Base-by-base conservation (phyloP, 2,113 vertebrate genomes). In the Tinamus guttatus region DNA sequence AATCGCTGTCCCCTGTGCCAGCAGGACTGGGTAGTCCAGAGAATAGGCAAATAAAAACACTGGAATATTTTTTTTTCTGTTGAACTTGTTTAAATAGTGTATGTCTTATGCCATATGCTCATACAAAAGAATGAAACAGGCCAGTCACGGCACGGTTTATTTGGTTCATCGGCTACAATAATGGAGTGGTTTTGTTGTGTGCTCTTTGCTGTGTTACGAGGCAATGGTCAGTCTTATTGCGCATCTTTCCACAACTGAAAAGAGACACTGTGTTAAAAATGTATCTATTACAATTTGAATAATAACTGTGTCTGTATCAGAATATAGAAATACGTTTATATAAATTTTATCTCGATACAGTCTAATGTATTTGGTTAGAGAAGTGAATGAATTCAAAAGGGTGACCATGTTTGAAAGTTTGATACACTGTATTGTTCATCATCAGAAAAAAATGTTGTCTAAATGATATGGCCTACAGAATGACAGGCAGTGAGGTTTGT, bases 1-100 rank as follows among this genome's bases (percentile, higher is more conserved):
- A 99, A 99, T 74, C 99, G 99, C 88, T 99, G 99, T 79, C 99
- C 99, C 8, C 98, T 99, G 62, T 99, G 99, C 98, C 99, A 99
- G 96, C 99, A 99, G 97, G 99, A 99, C 98, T 99, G 99, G 99
- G 99, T 99, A 85, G 99, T 99, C 79, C 99, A 99, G 93, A 99
- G 99, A 98, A 99, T 99, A 84, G 99, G 99, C 95, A 99, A 99
- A 97, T 99, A 98, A 98, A 84, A 86, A 1, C 11, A 32, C 70
- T 30, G 15, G 43, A 51, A 71, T 62, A 32, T 80, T 43, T 18
- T 78, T 84, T 63, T 71, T 54, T 36, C 32, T 69, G 45, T 81
- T 21, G 43, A 77, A 67, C 43, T 60, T 71, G 52, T n/a, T 41
- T 20, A 74, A 92, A 62, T 56, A 85, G 74, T 90, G 79, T 74